These are phyloP conservation scores for Gasterosteus nipponicus DNA, from an alignment of 2,113 vertebrate genomes.

Conservation along the genomic window DNA sequence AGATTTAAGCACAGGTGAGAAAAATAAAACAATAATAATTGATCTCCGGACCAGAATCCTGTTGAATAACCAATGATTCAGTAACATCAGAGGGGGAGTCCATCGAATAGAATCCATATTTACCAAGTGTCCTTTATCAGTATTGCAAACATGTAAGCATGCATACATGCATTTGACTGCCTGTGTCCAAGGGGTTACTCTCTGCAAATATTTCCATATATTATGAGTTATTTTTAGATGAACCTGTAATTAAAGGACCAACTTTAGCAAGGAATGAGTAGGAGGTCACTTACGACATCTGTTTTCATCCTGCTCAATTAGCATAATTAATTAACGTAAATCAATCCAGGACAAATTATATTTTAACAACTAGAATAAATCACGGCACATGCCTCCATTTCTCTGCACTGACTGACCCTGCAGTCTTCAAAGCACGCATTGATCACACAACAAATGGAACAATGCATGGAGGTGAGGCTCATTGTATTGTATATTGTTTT, in stretches of 20 bases:
- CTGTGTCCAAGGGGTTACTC: constrained; percentile 18
- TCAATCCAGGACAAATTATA: constrained; percentile 85
- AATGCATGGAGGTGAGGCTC: constrained; percentile 66
- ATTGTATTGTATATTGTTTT: constrained; percentile 74
- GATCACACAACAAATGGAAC: constrained; percentile 78
- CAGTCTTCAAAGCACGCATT: constrained; percentile 54
- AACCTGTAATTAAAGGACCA: constrained; percentile 83
- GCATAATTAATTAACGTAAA: constrained; percentile 89
- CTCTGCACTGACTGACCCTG: constrained; percentile 67
- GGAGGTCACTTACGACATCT: constrained; percentile 83
- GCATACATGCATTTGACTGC: constrained; percentile 3
- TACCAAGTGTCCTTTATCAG: neutral
- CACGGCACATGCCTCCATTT: constrained; percentile 75
- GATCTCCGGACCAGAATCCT: neutral
- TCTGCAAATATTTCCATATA: constrained; percentile 37
- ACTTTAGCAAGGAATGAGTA: constrained; percentile 72
- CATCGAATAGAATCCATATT: neutral
- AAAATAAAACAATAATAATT: neutral
- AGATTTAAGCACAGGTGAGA: neutral
- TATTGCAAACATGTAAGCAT: constrained; percentile 8
- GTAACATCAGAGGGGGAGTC: neutral
- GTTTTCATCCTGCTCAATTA: constrained; percentile 87
- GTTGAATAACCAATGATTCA: neutral
- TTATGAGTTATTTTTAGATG: constrained; percentile 81
- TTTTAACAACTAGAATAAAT: constrained; percentile 87